These are phyloP conservation scores for Dendrolimus pini DNA, from an alignment of 2,888 invertebrate genomes.

Conservation along the genomic window DNA sequence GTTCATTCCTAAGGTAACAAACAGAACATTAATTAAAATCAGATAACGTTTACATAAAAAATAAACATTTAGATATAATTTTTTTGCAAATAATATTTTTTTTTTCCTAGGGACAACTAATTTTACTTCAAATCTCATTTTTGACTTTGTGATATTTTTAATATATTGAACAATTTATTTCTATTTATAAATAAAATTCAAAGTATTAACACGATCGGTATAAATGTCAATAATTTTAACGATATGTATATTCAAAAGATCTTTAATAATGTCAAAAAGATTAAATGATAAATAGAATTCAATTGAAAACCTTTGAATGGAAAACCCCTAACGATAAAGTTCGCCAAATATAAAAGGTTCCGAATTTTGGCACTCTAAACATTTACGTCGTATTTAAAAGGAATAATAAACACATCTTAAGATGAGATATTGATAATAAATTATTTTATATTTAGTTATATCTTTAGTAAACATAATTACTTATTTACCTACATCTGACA, in stretches of 20 bases:
- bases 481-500: slow-evolving; percentile 27
- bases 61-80: background rate
- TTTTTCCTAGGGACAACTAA: too few species aligned
- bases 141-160: background rate
- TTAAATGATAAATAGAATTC: slow-evolving; percentile 1
- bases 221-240: slow-evolving; percentile 5
- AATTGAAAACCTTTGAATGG: background rate
- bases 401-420: slow-evolving; percentile 66
- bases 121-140: too few species aligned
- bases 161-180: background rate
- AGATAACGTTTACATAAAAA: background rate
- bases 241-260: slow-evolving; percentile 6
- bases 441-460: slow-evolving; percentile 8
- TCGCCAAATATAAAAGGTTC: background rate
- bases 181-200: background rate
- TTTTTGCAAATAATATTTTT: too few species aligned
- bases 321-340: background rate
- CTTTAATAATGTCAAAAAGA: background rate
- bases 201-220: background rate
- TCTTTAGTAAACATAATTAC: slow-evolving; percentile 29
- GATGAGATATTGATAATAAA: slow-evolving; percentile 26
- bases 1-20: background rate
- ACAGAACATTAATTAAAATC: background rate
- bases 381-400: slow-evolving; percentile 14
- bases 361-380: slow-evolving; percentile 3